Percentiles rank a stretch among this genome's conserved stretches.
Conservation (phyloP, 2,888 invertebrate species). For the Pachydiplax longipennis region DNA sequence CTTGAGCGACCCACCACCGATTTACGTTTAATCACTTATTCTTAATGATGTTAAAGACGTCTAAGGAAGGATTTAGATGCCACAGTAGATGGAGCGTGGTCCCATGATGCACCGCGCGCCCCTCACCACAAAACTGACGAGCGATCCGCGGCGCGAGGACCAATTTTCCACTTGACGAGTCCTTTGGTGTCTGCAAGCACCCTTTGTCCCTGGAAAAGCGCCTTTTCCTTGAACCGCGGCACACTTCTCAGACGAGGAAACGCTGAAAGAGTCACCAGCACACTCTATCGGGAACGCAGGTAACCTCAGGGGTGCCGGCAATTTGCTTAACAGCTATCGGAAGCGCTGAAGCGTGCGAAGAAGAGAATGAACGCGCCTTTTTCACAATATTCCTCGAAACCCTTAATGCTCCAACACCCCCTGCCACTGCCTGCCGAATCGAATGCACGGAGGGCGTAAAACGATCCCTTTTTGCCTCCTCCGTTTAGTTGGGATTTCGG, state of each 20-base stretch:
- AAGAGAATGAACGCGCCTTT: conserved; percentile 42
- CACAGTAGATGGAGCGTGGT: conserved; percentile 9
- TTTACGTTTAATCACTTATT: background rate
- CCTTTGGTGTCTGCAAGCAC: background rate
- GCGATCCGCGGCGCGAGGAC: background rate
- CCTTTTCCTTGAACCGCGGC: conserved; percentile 13
- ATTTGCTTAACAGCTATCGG: conserved; percentile 47
- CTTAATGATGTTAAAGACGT: background rate
- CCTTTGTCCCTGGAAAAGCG: background rate
- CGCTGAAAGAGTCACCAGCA: conserved; percentile 42
- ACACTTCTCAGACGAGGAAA: background rate
- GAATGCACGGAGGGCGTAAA: conserved; percentile 56
- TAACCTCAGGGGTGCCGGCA: conserved; percentile 31
- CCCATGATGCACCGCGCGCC: background rate
- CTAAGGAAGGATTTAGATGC: background rate
- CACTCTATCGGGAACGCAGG: conserved; percentile 48
- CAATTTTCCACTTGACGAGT: conserved; percentile 18
- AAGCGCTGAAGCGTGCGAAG: conserved; percentile 28
- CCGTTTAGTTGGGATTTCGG: background rate
- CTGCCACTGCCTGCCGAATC: conserved; percentile 55
- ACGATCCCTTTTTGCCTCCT: conserved; percentile 3
- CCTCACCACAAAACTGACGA: background rate
- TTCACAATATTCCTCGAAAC: conserved; percentile 48
- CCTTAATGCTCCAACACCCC: background rate
- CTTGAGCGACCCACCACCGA: too few relatives aligned